Percentiles rank a stretch among this genome's conserved stretches.
phyloP scores from a whole-genome alignment of 2,113 vertebrate species.

The Microcebus tavaratra region DNA sequence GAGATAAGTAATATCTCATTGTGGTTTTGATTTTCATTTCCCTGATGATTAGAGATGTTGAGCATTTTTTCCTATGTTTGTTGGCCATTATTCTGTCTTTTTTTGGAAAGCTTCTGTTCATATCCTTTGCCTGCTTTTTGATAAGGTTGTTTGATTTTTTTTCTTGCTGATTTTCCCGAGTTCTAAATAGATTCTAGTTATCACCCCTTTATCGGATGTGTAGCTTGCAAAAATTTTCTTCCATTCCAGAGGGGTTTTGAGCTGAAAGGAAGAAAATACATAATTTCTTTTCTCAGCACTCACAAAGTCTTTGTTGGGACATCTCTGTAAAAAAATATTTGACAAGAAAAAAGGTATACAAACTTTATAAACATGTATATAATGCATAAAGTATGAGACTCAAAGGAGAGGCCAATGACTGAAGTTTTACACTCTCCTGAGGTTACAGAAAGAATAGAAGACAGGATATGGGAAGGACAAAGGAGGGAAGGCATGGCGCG shows the following conservation, averaged over 20 bases:
- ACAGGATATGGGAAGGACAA: neutral
- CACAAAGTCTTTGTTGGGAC: neutral
- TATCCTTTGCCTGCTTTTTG: too few relatives aligned
- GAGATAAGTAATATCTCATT: too few relatives aligned
- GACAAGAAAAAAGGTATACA: neutral
- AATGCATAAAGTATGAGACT: neutral
- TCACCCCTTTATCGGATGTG: too few relatives aligned
- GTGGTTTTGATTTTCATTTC: too few relatives aligned
- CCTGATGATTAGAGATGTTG: too few relatives aligned
- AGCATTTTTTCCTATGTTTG: too few relatives aligned
- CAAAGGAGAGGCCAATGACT: neutral
- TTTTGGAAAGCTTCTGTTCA: too few relatives aligned
- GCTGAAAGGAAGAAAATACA: neutral
- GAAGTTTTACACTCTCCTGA: neutral
- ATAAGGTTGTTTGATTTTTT: too few relatives aligned
- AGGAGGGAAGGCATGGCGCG: neutral
- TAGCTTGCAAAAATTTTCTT: too few relatives aligned
- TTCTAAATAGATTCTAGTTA: too few relatives aligned
- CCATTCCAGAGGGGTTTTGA: neutral
- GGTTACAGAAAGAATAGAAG: neutral
- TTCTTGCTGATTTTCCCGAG: too few relatives aligned
- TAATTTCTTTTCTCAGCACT: neutral
- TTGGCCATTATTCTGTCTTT: too few relatives aligned
- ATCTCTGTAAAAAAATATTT: neutral
- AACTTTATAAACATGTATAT: neutral